These are phyloP conservation scores for Phortica variegata DNA, from an alignment of 1,140 invertebrate genomes.

Conservation along the genomic window DNA sequence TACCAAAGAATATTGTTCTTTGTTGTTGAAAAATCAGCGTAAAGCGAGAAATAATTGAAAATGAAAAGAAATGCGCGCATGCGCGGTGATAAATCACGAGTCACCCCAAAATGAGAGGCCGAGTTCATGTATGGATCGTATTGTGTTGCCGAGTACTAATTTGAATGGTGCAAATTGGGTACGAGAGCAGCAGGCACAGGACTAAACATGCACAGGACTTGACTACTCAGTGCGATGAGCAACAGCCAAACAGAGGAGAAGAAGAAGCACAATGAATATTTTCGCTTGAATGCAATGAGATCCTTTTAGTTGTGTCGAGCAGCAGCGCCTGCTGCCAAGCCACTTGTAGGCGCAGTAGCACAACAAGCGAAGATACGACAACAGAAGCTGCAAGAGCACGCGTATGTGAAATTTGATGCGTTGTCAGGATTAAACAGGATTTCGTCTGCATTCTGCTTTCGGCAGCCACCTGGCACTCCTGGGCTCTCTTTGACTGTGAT, in stretches of 20 bases:
- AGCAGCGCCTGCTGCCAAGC: not conserved
- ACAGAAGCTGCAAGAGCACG: not conserved
- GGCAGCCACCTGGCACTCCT: constrained; percentile 2
- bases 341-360: constrained; percentile 27
- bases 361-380: constrained; percentile 10
- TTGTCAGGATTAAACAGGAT: constrained; percentile 4
- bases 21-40: constrained; percentile 13
- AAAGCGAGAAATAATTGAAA: constrained; percentile 31
- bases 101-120: not conserved
- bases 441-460: constrained; percentile 4
- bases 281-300: constrained; percentile 43
- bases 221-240: constrained; percentile 3
- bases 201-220: constrained; percentile 4
- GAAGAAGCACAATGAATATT: constrained; percentile 1
- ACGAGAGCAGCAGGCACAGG: constrained; percentile 3
- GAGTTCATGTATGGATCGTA: not conserved
- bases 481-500: not conserved
- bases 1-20: not conserved
- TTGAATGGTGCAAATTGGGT: constrained; percentile 31
- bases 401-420: constrained; percentile 6
- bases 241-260: constrained; percentile 1
- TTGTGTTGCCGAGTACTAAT: constrained; percentile 36
- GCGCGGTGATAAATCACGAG: constrained; percentile 37
- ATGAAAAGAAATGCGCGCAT: constrained; percentile 20
- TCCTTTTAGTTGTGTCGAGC: constrained; percentile 17